Evolutionary conservation across 2,888 invertebrate genomes (phyloP).

Genomic region (Ganaspis brasiliensis): DNA sequence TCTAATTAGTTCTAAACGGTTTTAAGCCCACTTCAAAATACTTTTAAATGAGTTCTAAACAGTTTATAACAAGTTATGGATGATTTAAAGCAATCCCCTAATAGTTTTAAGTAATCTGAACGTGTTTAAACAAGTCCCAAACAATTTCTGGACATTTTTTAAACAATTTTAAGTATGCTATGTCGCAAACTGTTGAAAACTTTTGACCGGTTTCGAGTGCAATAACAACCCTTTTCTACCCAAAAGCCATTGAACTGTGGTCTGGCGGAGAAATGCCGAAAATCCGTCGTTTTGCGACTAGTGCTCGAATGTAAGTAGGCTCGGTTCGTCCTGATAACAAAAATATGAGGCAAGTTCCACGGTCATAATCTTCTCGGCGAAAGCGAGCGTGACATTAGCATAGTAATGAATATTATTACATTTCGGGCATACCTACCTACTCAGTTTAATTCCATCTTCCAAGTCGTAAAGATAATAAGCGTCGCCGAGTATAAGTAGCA

Average conservation of each 20-base stretch:
- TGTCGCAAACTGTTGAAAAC: not conserved
- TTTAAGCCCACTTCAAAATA: too few species aligned
- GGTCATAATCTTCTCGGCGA: constrained; percentile 73
- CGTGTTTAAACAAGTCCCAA: too few species aligned
- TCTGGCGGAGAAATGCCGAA: constrained; percentile 14
- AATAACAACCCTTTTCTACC: not conserved
- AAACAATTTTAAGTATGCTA: too few species aligned
- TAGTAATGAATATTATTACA: constrained; percentile 81
- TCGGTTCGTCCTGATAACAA: constrained; percentile 76
- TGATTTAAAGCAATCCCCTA: too few species aligned
- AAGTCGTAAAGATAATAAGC: constrained; percentile 81
- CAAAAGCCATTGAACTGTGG: not conserved
- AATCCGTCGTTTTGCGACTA: constrained; percentile 8
- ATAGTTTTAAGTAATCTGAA: too few species aligned
- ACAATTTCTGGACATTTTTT: too few species aligned
- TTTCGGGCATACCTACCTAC: constrained; percentile 76
- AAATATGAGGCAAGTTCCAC: constrained; percentile 79
- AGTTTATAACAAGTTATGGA: too few species aligned
- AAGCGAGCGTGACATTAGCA: constrained; percentile 78
- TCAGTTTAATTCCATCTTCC: constrained; percentile 81
- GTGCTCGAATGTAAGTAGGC: constrained; percentile 63
- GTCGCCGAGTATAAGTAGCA: constrained; percentile 67
- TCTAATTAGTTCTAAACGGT: too few species aligned
- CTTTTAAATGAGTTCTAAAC: too few species aligned
- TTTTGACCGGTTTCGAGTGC: not conserved